phyloP scores from a whole-genome alignment of 2,888 invertebrate genomes.

The Pediacus dermestoides region DNA sequence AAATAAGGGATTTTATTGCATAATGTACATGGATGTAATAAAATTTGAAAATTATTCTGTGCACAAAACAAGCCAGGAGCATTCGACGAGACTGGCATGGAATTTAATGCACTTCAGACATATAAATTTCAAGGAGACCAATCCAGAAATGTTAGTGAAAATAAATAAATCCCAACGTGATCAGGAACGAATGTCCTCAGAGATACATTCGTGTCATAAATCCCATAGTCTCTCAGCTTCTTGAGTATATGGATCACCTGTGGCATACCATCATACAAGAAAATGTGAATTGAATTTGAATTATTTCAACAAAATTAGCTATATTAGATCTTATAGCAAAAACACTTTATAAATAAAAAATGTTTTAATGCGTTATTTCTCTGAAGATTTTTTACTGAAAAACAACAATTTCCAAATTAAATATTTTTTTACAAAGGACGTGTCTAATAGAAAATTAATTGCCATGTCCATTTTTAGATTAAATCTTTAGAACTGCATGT shows the following conservation, averaged over 20 bases:
- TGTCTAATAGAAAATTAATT: too few species aligned
- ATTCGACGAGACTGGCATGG: slow-evolving; percentile 5
- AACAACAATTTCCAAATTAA: too few species aligned
- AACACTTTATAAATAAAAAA: too few species aligned
- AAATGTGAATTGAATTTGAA: slow-evolving; percentile 20
- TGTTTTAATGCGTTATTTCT: too few species aligned
- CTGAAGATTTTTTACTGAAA: too few species aligned
- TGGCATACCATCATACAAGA: slow-evolving; percentile 14
- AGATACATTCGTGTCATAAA: slow-evolving; percentile 31
- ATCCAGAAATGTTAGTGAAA: slow-evolving; percentile 31
- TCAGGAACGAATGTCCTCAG: slow-evolving; percentile 25
- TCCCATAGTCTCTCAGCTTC: slow-evolving; percentile 21
- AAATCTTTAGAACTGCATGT: too few species aligned
- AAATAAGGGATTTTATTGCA: too few species aligned
- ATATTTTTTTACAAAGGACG: too few species aligned
- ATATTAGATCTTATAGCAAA: too few species aligned
- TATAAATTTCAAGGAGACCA: slow-evolving; percentile 27
- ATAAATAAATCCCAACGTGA: slow-evolving; percentile 34
- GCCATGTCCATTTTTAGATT: too few species aligned
- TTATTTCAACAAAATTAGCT: slow-evolving; percentile 11
- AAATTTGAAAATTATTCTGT: slow-evolving; percentile 14
- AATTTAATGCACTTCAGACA: slow-evolving; percentile 16
- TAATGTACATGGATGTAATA: too few species aligned
- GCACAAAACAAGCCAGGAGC: neutral
- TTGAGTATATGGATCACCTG: slow-evolving; percentile 20